Conservation (phyloP, 2,797 vertebrate species). For the Chrysocyon brachyurus region DNA sequence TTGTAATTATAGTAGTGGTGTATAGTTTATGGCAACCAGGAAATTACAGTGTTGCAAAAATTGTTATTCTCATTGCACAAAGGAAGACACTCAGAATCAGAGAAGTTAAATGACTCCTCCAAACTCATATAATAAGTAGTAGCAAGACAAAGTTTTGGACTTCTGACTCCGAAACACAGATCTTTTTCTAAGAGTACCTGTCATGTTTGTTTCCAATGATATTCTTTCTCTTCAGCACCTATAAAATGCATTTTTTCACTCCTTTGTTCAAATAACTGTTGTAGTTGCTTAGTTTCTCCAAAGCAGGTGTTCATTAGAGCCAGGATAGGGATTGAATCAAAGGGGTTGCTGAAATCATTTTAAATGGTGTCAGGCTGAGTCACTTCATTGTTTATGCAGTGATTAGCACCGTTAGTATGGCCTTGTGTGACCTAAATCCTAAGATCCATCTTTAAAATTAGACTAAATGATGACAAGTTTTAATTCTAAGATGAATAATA, state of each 20-base stretch:
- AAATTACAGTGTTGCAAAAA: conserved; percentile 32
- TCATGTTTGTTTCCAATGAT: neutral
- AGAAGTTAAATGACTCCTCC: conserved; percentile 79
- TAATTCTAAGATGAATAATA: neutral
- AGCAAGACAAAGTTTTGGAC: neutral
- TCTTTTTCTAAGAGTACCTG: neutral
- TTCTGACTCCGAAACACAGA: neutral
- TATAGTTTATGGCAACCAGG: neutral
- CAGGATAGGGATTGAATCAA: neutral
- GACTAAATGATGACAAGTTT: neutral
- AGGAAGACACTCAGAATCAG: conserved; percentile 81
- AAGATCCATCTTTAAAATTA: neutral
- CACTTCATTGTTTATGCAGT: neutral
- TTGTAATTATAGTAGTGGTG: neutral
- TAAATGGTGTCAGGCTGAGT: fast-evolving
- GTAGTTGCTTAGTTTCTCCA: neutral
- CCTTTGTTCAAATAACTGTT: neutral
- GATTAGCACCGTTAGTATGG: neutral
- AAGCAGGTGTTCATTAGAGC: neutral
- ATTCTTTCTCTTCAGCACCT: neutral
- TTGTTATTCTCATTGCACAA: conserved; percentile 78
- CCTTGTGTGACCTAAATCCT: neutral
- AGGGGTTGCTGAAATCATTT: neutral
- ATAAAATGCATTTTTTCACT: neutral
- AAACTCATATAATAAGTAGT: conserved; percentile 55